Evolutionary conservation across 2,113 vertebrate species (phyloP).

Genomic region (Pangasianodon hypophthalmus): DNA sequence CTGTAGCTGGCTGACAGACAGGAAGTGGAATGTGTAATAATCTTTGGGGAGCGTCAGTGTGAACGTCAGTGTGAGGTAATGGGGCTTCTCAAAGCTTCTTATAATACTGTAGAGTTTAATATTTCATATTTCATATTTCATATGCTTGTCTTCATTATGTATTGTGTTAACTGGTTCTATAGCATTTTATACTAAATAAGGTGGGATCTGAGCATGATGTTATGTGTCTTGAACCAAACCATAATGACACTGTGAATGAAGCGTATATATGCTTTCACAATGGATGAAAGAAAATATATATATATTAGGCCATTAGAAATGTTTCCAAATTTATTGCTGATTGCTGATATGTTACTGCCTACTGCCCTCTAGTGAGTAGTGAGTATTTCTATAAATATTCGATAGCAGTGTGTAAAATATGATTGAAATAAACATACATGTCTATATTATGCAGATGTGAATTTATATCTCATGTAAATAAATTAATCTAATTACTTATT

Average conservation of each 20-base stretch:
- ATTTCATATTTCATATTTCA: neutral
- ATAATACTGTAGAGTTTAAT: conserved; percentile 5
- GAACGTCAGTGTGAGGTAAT: neutral
- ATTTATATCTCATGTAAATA: neutral
- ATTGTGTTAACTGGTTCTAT: neutral
- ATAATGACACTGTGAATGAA: neutral
- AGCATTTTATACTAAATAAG: neutral
- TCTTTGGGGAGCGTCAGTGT: neutral
- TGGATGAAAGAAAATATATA: neutral
- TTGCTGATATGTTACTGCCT: neutral
- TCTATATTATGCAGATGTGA: neutral
- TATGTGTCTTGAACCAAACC: neutral
- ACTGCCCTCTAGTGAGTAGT: conserved; percentile 51
- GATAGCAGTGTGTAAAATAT: neutral
- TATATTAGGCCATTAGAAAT: neutral
- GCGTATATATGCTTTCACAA: neutral
- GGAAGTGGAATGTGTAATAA: neutral
- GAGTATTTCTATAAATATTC: neutral
- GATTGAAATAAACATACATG: neutral
- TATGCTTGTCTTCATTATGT: neutral
- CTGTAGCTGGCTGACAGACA: neutral
- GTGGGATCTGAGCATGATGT: neutral
- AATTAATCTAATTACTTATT: neutral
- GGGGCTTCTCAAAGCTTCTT: conserved; percentile 21
- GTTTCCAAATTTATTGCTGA: neutral